Evolutionary conservation across 2,113 vertebrate genomes (phyloP), one percentile per base, ranked within the genome.

Genomic region (Sylvia atricapilla): DNA sequence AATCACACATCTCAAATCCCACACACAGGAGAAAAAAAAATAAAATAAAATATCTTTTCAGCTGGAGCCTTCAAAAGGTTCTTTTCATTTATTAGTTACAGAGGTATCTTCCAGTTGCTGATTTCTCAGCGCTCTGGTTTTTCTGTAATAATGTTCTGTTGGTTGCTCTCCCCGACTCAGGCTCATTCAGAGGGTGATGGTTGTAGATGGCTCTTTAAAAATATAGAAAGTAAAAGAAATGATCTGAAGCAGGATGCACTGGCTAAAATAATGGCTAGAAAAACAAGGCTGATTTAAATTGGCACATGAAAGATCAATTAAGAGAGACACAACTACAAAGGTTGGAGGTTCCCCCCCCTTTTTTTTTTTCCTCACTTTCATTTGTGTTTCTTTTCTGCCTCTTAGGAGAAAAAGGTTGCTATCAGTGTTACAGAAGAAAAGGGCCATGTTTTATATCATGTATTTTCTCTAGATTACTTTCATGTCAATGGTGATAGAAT

Each of bases 31-130:
- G 97, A 98, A 98, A 98, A 98, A 98, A 98, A 98, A 98, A 98
- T 98, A 98, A 98, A 99, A 99, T 98, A 98, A 99, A 99, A 99
- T 99, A 98, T 99, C 98, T 99, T 99, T 99, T 99, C 99, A 99
- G 99, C 98, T 98, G 98, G 96, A 99, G 98, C 98, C 98, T 98
- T 99, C 98, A 99, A 99, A 99, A 98, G 98, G 82, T 76, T 93
- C 97, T 98, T 98, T 99, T 99, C 98, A 98, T 99, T 99, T 99
- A 98, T 99, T 99, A 99, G 98, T 98, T 98, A 98, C 98, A 98
- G 98, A 99, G 98, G 98, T 98, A 99, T 98, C 98, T 98, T 98
- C 98, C 98, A 98, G 98, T 98, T 98, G 98, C 98, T 98, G 98
- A 98, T 99, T 98, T 98, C 98, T 98, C 98, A 97, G 98, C 94